A percentile compares a stretch with the other conserved stretches of the same genome.
Evolutionary conservation across 2,888 invertebrate genomes (phyloP).

Genomic region (Phyllotreta striolata): DNA sequence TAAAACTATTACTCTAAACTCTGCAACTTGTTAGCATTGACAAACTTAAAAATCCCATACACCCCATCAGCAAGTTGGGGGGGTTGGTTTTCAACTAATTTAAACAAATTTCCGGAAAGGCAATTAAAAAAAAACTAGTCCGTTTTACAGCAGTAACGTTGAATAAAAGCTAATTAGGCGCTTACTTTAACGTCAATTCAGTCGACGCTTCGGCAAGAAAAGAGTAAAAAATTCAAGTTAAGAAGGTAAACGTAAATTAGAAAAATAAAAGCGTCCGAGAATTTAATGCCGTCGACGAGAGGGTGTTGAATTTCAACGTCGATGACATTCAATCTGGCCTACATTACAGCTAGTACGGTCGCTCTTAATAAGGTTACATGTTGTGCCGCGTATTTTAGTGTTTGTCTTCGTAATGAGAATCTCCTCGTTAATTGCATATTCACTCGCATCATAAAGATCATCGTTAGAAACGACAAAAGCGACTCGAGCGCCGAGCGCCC

Average conservation of each 20-base stretch:
- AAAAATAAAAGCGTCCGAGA: no score
- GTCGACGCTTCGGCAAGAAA: no score
- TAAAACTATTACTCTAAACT: slow-evolving; percentile 19
- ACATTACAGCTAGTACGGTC: slow-evolving; percentile 31
- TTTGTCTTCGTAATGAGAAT: slow-evolving; percentile 54
- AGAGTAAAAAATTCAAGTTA: no score
- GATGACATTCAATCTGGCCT: slow-evolving; percentile 21
- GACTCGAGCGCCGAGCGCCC: slow-evolving; percentile 31
- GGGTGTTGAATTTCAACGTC: slow-evolving; percentile 7
- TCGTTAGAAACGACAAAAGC: slow-evolving; percentile 51
- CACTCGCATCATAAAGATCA: slow-evolving; percentile 55
- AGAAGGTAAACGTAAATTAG: no score
- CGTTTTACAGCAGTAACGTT: no score
- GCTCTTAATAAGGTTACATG: slow-evolving; percentile 30
- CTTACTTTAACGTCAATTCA: no score
- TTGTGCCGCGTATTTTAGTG: slow-evolving; percentile 44
- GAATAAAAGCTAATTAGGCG: no score
- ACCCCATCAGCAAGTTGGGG: no score
- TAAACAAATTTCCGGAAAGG: no score
- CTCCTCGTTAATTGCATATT: slow-evolving; percentile 56
- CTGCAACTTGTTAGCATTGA: slow-evolving; percentile 4
- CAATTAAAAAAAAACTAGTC: no score
- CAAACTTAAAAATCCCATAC: no score
- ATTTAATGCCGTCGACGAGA: neutral
- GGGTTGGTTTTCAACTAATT: no score